Evolutionary conservation across 2,797 vertebrate species (phyloP).

Genomic region (Coluber constrictor): DNA sequence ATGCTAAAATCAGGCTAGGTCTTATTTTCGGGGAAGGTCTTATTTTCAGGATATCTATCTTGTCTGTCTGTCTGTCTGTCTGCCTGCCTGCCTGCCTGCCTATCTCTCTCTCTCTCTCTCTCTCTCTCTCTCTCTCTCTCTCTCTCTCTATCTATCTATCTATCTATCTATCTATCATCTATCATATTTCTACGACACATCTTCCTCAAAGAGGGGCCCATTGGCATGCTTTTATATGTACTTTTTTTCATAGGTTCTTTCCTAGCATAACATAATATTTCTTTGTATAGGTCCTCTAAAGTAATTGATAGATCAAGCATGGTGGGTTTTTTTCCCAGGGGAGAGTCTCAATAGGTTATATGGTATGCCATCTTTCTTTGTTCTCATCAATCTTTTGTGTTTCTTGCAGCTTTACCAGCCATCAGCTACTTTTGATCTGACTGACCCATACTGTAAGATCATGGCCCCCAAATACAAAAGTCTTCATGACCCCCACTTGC

Average conservation of each 20-base stretch:
- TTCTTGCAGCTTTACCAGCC: constrained; percentile 48
- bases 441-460: constrained; percentile 44
- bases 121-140: too few species aligned
- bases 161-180: background rate
- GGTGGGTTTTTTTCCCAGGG: background rate
- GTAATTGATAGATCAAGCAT: background rate
- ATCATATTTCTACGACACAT: background rate
- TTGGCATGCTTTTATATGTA: background rate
- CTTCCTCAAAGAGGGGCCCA: background rate
- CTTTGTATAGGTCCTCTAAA: background rate
- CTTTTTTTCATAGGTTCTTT: background rate
- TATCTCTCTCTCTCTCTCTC: too few species aligned
- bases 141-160: too few species aligned
- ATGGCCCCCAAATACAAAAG: constrained; percentile 48
- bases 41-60: too few species aligned
- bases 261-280: background rate
- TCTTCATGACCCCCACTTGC: constrained; percentile 50
- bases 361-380: background rate
- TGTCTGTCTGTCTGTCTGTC: too few species aligned
- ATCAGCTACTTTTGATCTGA: constrained; percentile 50
- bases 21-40: too few species aligned
- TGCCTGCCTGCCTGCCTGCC: too few species aligned
- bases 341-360: too few species aligned
- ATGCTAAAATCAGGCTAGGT: too few species aligned
- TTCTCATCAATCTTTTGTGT: background rate